Evolutionary conservation across 2,113 vertebrate genomes (phyloP), one percentile per base, ranked within the genome.

Genomic region (Cichladusa arquata): DNA sequence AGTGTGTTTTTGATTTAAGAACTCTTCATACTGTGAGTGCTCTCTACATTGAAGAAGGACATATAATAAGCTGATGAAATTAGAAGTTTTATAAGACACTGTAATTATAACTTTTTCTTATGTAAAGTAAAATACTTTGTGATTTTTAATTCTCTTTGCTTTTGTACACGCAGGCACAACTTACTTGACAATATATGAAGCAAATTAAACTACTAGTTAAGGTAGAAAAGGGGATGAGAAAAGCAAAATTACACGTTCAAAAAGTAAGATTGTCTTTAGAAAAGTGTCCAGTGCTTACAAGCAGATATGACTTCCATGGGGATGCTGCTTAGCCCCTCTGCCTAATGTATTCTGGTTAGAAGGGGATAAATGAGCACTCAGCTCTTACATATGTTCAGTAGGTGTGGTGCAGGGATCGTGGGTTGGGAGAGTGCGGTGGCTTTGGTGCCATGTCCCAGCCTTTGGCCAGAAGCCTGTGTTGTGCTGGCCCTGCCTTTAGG

Each of bases 1-100:
- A 86, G 85, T 73, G 38, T 95, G 88, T n/a, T 94, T 95, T 86
- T 90, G 64, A 81, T 95, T 96, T 96, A 97, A 88, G 82, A 92
- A 90, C 85, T 90, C 61, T 88, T 95, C 82, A 88, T 88, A 61
- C 60, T 86, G 38, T 66, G 61, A 96, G 56, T 81, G 40, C 36
- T 44, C 57, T 84, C 78, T 95, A 53, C 38, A n/a, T 78, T 88
- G 84, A 94, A 85, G 44, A 88, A 85, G 81, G 64, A 86, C 94
- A 69, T 93, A 36, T 28, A 91, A 62, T 57, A 86, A 81, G 64
- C 86, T 90, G 88, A 67, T 96, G 74, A 95, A 95, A 94, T 94
- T 47, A 71, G 36, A 95, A 90, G 60, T 88, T 83, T 93, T 90
- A 8, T 60, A 86, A 94, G 78, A 78, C 29, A 26, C 17, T 67